Evolutionary conservation across 2,113 vertebrate species (phyloP).

Genomic region (Plestiodon gilberti): DNA sequence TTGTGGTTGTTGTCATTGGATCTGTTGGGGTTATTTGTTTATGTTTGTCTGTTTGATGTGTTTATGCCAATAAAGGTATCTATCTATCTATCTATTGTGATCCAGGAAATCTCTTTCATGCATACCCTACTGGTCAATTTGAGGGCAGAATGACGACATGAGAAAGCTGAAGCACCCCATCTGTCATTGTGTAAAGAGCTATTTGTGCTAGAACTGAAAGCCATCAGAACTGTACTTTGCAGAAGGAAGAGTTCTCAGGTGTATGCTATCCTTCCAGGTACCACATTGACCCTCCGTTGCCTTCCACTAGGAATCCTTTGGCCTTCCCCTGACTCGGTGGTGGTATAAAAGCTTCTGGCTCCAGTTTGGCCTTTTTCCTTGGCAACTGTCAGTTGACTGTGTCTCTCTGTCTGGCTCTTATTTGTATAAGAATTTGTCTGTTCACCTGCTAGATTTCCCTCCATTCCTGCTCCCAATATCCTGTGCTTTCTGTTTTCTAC

Average conservation of each 20-base stretch:
- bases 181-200: background rate
- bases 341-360: background rate
- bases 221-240: too few relatives aligned
- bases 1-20: too few relatives aligned
- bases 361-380: background rate
- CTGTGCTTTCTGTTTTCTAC: background rate
- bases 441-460: background rate
- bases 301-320: background rate
- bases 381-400: background rate
- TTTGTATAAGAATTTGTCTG: background rate
- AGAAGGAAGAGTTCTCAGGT: too few relatives aligned
- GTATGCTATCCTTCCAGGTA: background rate
- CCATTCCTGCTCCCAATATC: background rate
- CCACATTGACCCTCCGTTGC: background rate
- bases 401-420: background rate
- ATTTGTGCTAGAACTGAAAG: background rate
- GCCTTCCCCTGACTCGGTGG: background rate
- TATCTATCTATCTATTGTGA: too few relatives aligned
- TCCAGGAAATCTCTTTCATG: too few relatives aligned
- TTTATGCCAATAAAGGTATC: too few relatives aligned
- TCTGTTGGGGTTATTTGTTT: too few relatives aligned
- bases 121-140: too few relatives aligned
- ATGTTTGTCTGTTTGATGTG: too few relatives aligned
- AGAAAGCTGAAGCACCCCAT: background rate
- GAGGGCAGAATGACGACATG: background rate